Base-by-base conservation (phyloP, 2,888 invertebrate genomes). In the Orchesella flavescens region DNA sequence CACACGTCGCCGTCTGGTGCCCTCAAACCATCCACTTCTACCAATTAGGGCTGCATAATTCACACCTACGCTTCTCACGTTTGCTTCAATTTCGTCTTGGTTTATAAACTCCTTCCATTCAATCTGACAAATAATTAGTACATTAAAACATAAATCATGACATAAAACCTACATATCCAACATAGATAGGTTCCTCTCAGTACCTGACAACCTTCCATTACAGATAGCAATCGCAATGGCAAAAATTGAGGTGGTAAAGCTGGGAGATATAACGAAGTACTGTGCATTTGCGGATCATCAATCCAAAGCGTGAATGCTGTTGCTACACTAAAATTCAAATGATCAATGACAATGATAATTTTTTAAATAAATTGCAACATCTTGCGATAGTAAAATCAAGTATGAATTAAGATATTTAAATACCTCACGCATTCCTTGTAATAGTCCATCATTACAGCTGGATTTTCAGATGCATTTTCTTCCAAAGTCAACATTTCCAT, bases 251-350 rank as follows among this genome's bases (percentile, higher is more conserved):
- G 93, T 10, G 95, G 95, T 57, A 95, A 90, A 49, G 94, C 93
- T 46, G 93, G 93, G 72, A 94, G 90, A 89, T 93, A 93, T 21
- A 94, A 90, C 66, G 92, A 92, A 0, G 92, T 90, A 88, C 94
- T 94, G 89, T 94, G 95, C 1, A 96, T 91, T 82, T 93, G 91
- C 0, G 94, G 93, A 89, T 96, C 96, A 89, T 95, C 95, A 78
- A 96, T 90, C 96, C 96, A 96, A 19, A 95, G 90, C 0, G 91
- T 91, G 88, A 93, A 93, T 0, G 94, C 93, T 88, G 92, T 92
- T 89, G 93, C 93, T 74, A 94, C 90, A 88, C 93, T 93, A 84
- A 21, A 89, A 88, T 46, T 72, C 65, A 13, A 74, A 61, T 5
- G 49, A 34, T 46, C 46, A 46, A 46, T 46, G 7, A 46, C 13